A percentile compares a stretch with the other conserved stretches of the same genome.
These are phyloP conservation scores for Thysanoteuthis rhombus DNA, from an alignment of 2,888 invertebrate species.

Conservation along the genomic window DNA sequence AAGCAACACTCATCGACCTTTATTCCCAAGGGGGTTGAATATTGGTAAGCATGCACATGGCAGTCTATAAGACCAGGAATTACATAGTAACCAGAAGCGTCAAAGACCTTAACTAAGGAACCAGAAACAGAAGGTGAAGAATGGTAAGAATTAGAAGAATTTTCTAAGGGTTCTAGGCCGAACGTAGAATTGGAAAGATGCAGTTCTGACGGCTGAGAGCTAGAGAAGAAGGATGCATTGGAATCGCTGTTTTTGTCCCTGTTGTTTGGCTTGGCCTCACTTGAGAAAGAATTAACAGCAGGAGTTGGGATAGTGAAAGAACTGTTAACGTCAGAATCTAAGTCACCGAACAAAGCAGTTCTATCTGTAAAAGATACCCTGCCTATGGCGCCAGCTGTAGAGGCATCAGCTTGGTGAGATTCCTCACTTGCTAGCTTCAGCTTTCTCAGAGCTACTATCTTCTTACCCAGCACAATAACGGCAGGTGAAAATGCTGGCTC, in stretches of 20 bases:
- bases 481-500: background rate
- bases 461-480: background rate
- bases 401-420: background rate
- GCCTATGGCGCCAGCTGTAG: background rate
- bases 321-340: background rate
- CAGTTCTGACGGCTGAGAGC: background rate
- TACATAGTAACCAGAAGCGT: conserved; percentile 56
- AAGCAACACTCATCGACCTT: conserved; percentile 56
- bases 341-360: background rate
- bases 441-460: background rate
- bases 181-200: background rate
- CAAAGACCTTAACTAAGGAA: conserved; percentile 40
- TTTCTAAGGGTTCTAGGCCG: background rate
- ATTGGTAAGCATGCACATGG: conserved; percentile 61
- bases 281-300: background rate
- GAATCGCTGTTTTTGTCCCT: background rate
- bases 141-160: background rate
- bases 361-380: background rate
- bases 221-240: background rate
- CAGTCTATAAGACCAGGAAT: conserved; percentile 62
- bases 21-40: conserved; percentile 59
- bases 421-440: background rate
- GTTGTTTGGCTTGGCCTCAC: background rate
- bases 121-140: background rate
- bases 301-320: background rate